Conservation (phyloP, 2,797 vertebrate genomes). For the Falco biarmicus region DNA sequence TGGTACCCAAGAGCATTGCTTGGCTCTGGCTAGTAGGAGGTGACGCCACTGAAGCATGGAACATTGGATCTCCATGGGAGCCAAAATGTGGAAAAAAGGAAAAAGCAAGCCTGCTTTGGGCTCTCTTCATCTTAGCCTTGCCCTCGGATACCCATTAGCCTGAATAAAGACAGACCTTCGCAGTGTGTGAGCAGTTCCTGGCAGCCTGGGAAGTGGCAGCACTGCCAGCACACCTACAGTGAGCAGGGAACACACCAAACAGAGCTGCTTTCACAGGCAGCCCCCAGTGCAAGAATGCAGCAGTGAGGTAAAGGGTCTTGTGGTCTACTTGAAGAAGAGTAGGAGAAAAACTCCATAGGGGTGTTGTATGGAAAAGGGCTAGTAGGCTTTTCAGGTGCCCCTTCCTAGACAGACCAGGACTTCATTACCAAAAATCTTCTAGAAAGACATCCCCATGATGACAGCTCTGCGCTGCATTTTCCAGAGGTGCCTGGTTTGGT, state of each 20-base stretch:
- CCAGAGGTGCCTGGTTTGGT: not conserved
- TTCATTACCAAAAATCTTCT: not conserved
- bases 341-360: not conserved
- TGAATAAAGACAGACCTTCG: constrained; percentile 13
- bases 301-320: not conserved
- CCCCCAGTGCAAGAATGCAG: not conserved
- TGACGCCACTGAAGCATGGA: constrained; percentile 22
- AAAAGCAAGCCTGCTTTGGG: constrained; percentile 19
- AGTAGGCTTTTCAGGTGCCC: not conserved
- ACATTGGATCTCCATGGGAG: constrained; percentile 12
- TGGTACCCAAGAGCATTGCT: not conserved
- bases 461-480: not conserved
- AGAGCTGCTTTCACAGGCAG: not conserved
- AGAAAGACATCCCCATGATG: not conserved
- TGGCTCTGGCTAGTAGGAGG: constrained; percentile 9
- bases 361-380: not conserved
- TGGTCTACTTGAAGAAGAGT: not conserved
- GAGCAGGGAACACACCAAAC: not conserved
- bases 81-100: constrained; percentile 30
- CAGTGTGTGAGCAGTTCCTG: not conserved
- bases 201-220: not conserved
- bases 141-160: not conserved
- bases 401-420: not conserved
- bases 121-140: constrained; percentile 30
- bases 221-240: not conserved